Evolutionary conservation across 2,797 vertebrate genomes (phyloP).

Genomic region (Pantherophis vulpinus): DNA sequence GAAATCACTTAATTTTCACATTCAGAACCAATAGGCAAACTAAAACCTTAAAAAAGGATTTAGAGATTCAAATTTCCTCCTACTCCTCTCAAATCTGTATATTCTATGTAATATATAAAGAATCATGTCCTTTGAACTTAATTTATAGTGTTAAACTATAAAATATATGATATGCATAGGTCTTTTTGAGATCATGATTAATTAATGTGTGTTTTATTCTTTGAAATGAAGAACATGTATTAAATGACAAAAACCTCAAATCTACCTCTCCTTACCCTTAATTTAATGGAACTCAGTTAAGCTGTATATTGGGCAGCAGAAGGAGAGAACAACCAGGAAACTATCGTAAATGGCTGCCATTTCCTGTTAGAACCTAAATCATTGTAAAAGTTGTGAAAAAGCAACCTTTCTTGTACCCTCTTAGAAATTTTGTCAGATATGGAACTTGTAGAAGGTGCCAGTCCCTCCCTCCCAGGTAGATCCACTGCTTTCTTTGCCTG

Average conservation of each 20-base stretch:
- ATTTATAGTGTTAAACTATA: not conserved
- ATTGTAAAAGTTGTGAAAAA: not conserved
- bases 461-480: not conserved
- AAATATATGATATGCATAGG: not conserved
- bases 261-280: not conserved
- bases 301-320: not conserved
- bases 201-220: not conserved
- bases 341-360: not conserved
- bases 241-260: not conserved
- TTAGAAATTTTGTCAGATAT: not conserved
- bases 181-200: not conserved
- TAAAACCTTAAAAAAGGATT: not conserved
- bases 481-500: not conserved
- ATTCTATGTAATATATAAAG: not conserved
- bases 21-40: not conserved
- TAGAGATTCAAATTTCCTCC: not conserved
- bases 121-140: not conserved
- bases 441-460: not conserved
- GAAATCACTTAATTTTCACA: not conserved
- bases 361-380: not conserved
- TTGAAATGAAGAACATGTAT: not conserved
- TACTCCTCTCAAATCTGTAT: not conserved
- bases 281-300: not conserved
- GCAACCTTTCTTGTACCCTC: not conserved
- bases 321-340: not conserved